These are phyloP conservation scores for Dysdera silvatica DNA, from an alignment of 1,140 invertebrate genomes.

Conservation along the genomic window DNA sequence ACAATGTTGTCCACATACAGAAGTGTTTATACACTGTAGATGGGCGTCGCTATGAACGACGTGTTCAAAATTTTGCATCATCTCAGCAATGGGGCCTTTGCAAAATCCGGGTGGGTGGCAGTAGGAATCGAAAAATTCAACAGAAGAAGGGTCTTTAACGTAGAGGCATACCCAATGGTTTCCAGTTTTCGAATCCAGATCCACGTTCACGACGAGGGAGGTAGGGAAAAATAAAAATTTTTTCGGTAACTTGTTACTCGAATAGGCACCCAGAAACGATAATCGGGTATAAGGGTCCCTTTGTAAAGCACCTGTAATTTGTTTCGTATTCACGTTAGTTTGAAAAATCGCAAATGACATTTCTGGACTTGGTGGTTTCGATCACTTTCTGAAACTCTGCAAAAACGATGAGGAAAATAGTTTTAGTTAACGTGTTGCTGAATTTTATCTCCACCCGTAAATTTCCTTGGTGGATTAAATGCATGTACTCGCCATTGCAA, in stretches of 20 bases:
- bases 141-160: background rate
- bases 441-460: conserved; percentile 3
- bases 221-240: background rate
- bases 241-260: background rate
- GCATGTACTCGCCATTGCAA: background rate
- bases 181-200: background rate
- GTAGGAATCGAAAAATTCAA: background rate
- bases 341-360: background rate
- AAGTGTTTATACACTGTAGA: background rate
- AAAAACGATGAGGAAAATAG: background rate
- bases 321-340: conserved; percentile 1
- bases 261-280: background rate
- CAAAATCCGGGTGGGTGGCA: background rate
- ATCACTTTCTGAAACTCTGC: conserved; percentile 1
- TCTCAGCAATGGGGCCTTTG: background rate
- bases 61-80: background rate
- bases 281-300: background rate
- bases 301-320: background rate
- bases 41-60: background rate
- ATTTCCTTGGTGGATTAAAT: background rate
- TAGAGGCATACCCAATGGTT: background rate
- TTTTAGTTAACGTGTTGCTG: background rate
- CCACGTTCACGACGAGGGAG: background rate
- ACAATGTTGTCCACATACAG: background rate
- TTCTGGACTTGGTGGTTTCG: background rate